Evolutionary conservation across 37 sponge, comb jelly and placozoan species (phyloP).

Genomic region (Chondrosia reniformis): DNA sequence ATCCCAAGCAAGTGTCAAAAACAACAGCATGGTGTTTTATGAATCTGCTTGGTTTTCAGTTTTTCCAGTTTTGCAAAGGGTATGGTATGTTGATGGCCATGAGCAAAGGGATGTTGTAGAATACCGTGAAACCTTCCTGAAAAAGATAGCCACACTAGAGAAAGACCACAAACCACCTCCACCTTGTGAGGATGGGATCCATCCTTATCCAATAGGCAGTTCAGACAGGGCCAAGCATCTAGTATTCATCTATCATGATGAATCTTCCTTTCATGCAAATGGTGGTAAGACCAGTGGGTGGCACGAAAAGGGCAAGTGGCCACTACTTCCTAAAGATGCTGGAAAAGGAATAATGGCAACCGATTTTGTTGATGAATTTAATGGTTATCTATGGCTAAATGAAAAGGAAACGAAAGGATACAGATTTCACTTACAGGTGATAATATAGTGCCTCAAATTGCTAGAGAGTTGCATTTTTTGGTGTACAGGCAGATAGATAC

Average conservation of each 20-base stretch:
- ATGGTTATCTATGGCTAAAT: background rate
- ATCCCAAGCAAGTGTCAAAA: background rate
- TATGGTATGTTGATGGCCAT: conserved; percentile 11
- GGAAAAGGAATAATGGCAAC: conserved; percentile 7
- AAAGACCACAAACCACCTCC: background rate
- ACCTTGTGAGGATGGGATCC: background rate
- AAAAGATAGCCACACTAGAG: background rate
- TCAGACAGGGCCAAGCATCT: background rate
- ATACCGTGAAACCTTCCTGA: background rate
- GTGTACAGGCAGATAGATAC: background rate
- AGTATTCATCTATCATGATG: conserved; percentile 38
- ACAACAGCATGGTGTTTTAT: background rate
- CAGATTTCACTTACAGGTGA: no score
- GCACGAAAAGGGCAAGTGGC: conserved; percentile 17
- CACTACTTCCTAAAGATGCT: background rate
- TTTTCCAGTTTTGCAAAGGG: background rate
- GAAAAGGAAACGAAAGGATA: background rate
- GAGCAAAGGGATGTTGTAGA: background rate
- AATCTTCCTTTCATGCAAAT: conserved; percentile 21
- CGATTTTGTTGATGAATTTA: conserved; percentile 28
- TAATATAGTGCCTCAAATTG: no score
- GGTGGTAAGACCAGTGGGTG: conserved; percentile 38
- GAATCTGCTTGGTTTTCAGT: background rate
- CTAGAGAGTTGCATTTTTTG: no score
- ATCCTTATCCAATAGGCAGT: background rate